Evolutionary conservation across 2,888 invertebrate species (phyloP), one percentile per base, ranked within the genome.

Genomic region (Galeopsomyia nigrocyanea): DNA sequence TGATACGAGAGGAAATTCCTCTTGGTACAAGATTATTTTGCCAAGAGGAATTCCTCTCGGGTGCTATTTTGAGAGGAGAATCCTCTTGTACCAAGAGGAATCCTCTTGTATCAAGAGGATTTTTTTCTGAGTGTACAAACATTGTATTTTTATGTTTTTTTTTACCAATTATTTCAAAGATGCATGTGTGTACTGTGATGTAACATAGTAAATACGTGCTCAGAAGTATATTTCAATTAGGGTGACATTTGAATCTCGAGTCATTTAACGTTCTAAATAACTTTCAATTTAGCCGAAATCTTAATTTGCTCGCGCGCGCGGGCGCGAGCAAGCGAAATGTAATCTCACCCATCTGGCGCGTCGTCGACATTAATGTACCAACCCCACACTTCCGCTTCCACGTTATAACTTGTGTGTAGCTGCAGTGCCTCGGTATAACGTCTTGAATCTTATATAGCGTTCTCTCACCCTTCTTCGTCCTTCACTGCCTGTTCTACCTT

Each of bases 401-500:
- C 55, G 51, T 50, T 51, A 26, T 55, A 71, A 71, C 71, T 71
- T 39, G 62, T 66, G 56, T 66, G 62, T 19, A 53, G n/a, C n/a
- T n/a, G n/a, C n/a, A 17, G 50, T 31, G 22, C 9, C 26, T 65
- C 49, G 13, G 10, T 58, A 67, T 58, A 53, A 21, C 64, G 51
- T 60, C 67, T 68, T 49, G 31, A 49, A 16, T 47, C 49, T 55
- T 10, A 39, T 39, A 39, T 10, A 3, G 14, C 47, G 31, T n/a
- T n/a, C 26, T 58, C 68, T 60, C 69, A 50, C 62, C 57, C 65
- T 62, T 62, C 39, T 68, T 71, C 68, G 71, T 75, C 66, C 62
- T 74, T 71, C 57, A 53, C 19, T 16, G 47, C 65, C 26, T 51
- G 57, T 69, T 57, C 72, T 71, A 68, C 65, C 73, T 75, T 70